Evolutionary conservation across 1,140 invertebrate species (phyloP).

Genomic region (Scaptodrosophila lebanonensis): DNA sequence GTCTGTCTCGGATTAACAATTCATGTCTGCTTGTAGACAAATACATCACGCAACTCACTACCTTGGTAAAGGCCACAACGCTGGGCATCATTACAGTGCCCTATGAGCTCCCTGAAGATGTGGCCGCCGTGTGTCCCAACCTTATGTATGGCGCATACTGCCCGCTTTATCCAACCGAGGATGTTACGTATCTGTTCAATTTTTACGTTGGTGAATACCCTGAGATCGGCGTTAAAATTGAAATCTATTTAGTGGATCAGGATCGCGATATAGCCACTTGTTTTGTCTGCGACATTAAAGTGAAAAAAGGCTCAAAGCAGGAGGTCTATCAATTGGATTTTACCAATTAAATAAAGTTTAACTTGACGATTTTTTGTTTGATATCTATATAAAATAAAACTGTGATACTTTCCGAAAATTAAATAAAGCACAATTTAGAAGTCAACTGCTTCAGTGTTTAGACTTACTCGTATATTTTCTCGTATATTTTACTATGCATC

Average conservation of each 20-base stretch:
- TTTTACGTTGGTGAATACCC: slow-evolving; percentile 67
- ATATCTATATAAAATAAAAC: too few species aligned
- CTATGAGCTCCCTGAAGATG: slow-evolving; percentile 60
- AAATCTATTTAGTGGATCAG: slow-evolving; percentile 66
- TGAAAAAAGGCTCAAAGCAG: slow-evolving; percentile 41
- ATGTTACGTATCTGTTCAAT: slow-evolving; percentile 64
- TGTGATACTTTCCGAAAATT: slow-evolving; percentile 39
- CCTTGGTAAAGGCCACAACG: slow-evolving; percentile 60
- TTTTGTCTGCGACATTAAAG: slow-evolving; percentile 68
- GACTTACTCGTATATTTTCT: too few species aligned
- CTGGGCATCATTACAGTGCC: slow-evolving; percentile 63
- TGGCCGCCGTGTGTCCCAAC: slow-evolving; percentile 56
- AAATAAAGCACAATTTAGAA: too few species aligned
- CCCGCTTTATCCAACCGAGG: slow-evolving; percentile 64
- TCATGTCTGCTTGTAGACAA: slow-evolving; percentile 37
- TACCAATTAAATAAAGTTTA: slow-evolving; percentile 10
- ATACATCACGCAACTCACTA: slow-evolving; percentile 48
- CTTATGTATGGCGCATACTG: slow-evolving; percentile 66
- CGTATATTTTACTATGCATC: too few species aligned
- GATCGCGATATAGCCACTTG: slow-evolving; percentile 53
- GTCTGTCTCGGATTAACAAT: too few species aligned
- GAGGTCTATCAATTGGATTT: slow-evolving; percentile 41
- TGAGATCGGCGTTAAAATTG: slow-evolving; percentile 64
- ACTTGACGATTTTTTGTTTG: too few species aligned
- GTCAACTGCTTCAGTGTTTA: too few species aligned